Evolutionary conservation across 2,888 invertebrate genomes (phyloP).

Genomic region (Zaprionus bogoriensis): DNA sequence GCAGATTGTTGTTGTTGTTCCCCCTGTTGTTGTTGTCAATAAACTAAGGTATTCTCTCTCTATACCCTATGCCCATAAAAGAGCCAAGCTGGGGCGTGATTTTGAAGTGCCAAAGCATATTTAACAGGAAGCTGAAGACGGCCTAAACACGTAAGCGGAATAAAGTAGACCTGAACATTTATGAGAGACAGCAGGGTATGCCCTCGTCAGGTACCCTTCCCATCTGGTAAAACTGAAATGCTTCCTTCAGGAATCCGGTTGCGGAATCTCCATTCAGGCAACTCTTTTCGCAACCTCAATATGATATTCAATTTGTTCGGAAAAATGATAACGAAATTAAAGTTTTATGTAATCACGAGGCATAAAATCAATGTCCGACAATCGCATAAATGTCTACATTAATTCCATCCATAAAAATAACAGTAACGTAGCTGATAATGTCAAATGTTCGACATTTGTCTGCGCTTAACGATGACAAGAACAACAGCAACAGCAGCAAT

Average conservation of each 20-base stretch:
- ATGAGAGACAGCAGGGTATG: too few species aligned
- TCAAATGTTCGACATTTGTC: constrained; percentile 52
- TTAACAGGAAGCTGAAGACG: too few species aligned
- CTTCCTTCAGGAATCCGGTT: not conserved
- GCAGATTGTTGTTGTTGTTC: not conserved
- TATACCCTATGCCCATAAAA: constrained; percentile 7
- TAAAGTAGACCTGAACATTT: not conserved
- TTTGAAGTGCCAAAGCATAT: not conserved
- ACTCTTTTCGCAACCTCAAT: not conserved
- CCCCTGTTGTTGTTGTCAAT: constrained; percentile 31
- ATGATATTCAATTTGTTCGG: not conserved
- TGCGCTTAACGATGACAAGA: constrained; percentile 35
- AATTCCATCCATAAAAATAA: constrained; percentile 58
- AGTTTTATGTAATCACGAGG: too few species aligned
- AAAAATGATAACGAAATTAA: not conserved
- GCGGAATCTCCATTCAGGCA: not conserved
- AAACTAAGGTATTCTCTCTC: constrained; percentile 29
- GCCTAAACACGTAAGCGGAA: not conserved
- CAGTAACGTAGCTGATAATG: constrained; percentile 50
- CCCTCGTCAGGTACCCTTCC: not conserved
- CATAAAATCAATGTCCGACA: constrained; percentile 35
- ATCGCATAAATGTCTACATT: constrained; percentile 39
- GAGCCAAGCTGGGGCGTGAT: not conserved
- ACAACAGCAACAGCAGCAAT: constrained; percentile 5
- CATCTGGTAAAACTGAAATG: not conserved